phyloP scores from a whole-genome alignment of 2,113 vertebrate species.

The Odobenus rosmarus region DNA sequence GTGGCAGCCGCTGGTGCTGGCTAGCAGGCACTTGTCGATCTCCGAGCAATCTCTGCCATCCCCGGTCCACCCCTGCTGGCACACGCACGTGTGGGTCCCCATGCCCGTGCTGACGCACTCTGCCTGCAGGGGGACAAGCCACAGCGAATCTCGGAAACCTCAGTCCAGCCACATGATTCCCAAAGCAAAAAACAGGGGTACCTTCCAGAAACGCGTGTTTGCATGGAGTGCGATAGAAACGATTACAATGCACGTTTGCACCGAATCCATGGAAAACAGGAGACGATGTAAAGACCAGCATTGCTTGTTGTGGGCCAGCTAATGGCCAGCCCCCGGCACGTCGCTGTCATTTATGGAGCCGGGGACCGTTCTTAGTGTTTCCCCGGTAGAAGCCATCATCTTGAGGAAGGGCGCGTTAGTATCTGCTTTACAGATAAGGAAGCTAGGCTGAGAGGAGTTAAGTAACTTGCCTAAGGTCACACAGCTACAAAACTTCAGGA shows the following conservation, averaged over 20 bases:
- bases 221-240: background rate
- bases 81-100: conserved; percentile 86
- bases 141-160: background rate
- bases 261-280: background rate
- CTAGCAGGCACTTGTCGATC: conserved; percentile 91
- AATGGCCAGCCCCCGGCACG: background rate
- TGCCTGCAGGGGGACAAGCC: conserved; percentile 84
- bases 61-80: conserved; percentile 91
- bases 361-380: background rate
- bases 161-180: rapidly evolving
- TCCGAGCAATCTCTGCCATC: conserved; percentile 91
- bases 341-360: background rate
- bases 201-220: background rate
- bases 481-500: background rate
- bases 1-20: conserved; percentile 87
- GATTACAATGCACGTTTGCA: background rate
- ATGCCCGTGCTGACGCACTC: conserved; percentile 88
- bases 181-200: background rate
- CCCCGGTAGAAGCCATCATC: background rate
- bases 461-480: background rate
- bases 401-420: background rate
- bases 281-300: background rate
- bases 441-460: background rate
- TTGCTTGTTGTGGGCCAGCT: background rate
- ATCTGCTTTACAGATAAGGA: background rate